These are phyloP conservation scores for Scaptomyza reducta DNA, from an alignment of 2,888 invertebrate species.

Conservation along the genomic window DNA sequence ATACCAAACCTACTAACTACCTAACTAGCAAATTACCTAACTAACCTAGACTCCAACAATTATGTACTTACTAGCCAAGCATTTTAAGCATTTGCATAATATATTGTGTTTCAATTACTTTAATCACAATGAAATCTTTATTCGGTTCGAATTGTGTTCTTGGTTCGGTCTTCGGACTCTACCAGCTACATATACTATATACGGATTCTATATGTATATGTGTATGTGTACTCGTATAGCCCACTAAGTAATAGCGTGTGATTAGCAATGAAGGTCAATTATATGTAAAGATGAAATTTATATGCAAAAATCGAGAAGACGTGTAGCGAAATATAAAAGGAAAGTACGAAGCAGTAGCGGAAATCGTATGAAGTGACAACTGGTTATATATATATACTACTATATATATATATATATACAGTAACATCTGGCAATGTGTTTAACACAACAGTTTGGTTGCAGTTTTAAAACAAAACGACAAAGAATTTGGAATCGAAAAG, in stretches of 20 bases:
- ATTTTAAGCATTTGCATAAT: constrained; percentile 50
- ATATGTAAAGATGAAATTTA: constrained; percentile 71
- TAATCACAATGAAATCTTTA: constrained; percentile 36
- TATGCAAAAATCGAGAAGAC: constrained; percentile 53
- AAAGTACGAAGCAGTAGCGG: constrained; percentile 7
- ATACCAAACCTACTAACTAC: constrained; percentile 67
- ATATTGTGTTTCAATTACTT: constrained; percentile 52
- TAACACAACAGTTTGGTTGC: constrained; percentile 55
- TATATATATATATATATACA: constrained; percentile 12
- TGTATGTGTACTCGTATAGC: constrained; percentile 36
- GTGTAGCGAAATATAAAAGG: constrained; percentile 12
- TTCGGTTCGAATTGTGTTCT: constrained; percentile 31
- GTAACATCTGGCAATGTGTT: constrained; percentile 46
- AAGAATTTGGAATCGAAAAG: constrained; percentile 56
- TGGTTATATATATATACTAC: constrained; percentile 20
- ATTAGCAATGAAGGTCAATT: constrained; percentile 81
- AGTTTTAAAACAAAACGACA: constrained; percentile 26
- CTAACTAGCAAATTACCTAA: constrained; percentile 48
- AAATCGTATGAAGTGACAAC: constrained; percentile 18
- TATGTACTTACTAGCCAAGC: constrained; percentile 11
- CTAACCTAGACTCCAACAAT: constrained; percentile 22
- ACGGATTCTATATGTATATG: neutral
- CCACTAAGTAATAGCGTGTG: constrained; percentile 69
- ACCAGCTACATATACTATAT: constrained; percentile 29
- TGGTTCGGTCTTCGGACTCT: constrained; percentile 13